These are phyloP conservation scores for Patiria miniata DNA, from an alignment of 35 echinoderm and acorn worm species.

Conservation along the genomic window DNA sequence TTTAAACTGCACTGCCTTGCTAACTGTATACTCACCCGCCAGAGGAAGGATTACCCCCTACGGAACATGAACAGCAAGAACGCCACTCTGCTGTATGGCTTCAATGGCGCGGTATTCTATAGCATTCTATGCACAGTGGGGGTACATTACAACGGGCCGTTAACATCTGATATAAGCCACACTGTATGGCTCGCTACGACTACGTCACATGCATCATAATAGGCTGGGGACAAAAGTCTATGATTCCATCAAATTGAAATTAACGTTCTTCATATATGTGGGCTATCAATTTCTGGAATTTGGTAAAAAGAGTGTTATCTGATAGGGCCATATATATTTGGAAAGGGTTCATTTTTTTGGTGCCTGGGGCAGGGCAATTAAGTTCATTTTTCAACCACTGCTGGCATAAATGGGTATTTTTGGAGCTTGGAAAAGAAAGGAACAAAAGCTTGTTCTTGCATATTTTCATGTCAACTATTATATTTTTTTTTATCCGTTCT, in stretches of 20 bases:
- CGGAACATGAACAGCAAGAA: constrained; percentile 24
- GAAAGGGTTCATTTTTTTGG: background rate
- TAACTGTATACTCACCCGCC: constrained; percentile 3
- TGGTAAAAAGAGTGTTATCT: background rate
- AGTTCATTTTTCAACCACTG: no score
- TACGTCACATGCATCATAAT: background rate
- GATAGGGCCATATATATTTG: background rate
- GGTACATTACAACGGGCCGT: constrained; percentile 24
- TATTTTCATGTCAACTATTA: no score
- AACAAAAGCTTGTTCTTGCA: no score
- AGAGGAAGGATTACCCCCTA: background rate
- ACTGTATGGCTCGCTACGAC: constrained; percentile 12
- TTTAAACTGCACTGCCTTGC: background rate
- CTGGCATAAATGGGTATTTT: no score
- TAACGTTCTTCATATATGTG: background rate
- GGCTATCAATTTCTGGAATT: background rate
- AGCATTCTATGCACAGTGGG: constrained; percentile 30
- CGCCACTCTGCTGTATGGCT: constrained; percentile 29
- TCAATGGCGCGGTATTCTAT: constrained; percentile 17
- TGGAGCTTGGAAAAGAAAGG: no score
- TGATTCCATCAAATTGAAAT: background rate
- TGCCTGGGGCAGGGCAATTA: background rate
- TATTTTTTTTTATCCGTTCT: no score
- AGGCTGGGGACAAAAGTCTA: background rate
- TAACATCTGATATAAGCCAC: constrained; percentile 4